Conservation (phyloP, 2,113 vertebrate species). For the Cololabis saira region DNA sequence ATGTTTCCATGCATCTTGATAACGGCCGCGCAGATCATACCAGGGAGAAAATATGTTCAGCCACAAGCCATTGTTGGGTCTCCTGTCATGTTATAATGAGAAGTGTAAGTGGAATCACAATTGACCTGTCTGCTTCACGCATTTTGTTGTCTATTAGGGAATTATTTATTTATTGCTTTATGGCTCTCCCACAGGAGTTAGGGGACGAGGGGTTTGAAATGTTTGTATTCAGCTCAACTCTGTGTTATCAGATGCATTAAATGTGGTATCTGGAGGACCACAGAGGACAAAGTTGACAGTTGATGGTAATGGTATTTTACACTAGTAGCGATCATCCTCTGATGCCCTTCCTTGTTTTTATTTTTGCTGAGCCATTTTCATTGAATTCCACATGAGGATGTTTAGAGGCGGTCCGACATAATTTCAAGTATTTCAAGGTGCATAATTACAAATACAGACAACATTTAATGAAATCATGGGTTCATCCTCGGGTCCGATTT, state of each 20-base stretch:
- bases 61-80: not conserved
- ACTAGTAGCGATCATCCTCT: slow-evolving; percentile 2
- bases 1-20: slow-evolving; percentile 28
- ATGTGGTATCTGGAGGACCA: slow-evolving; percentile 36
- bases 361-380: not conserved
- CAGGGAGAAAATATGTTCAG: not conserved
- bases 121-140: slow-evolving; percentile 16
- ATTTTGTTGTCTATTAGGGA: slow-evolving; percentile 34
- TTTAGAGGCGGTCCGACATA: no score
- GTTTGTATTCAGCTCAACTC: slow-evolving; percentile 26
- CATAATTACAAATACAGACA: no score
- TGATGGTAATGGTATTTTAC: slow-evolving; percentile 32
- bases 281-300: slow-evolving; percentile 38
- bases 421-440: no score
- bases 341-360: slow-evolving; percentile 1
- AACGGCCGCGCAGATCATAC: slow-evolving; percentile 17
- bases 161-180: slow-evolving; percentile 43
- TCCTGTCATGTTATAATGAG: slow-evolving; percentile 19
- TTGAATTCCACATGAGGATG: no score
- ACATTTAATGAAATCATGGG: no score
- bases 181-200: not conserved
- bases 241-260: slow-evolving; percentile 41
- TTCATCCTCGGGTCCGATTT: no score
- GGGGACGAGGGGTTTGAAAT: slow-evolving; percentile 4
- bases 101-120: slow-evolving; percentile 18